A percentile compares a stretch with the other conserved stretches of the same genome.
Conservation (phyloP, 2,888 invertebrate genomes). For the Sturmia bella region DNA sequence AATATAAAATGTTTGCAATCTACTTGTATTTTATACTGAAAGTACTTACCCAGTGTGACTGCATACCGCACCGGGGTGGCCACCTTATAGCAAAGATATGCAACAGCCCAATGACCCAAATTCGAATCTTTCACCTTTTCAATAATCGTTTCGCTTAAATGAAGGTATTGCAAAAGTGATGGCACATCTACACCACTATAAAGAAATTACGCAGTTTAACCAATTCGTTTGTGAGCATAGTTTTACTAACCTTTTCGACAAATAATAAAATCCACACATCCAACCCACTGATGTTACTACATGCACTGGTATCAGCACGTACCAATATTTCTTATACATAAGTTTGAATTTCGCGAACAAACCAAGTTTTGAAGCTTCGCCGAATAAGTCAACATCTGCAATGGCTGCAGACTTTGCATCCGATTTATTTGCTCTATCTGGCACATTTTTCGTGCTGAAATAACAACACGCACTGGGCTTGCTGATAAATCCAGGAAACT, state of each 20-base stretch:
- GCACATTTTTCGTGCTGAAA: constrained; percentile 71
- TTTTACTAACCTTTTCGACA: constrained; percentile 88
- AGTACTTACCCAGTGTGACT: constrained; percentile 90
- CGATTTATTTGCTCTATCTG: constrained; percentile 74
- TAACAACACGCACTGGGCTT: not conserved
- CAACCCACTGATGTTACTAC: constrained; percentile 92
- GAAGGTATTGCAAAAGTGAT: constrained; percentile 88
- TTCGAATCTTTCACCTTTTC: constrained; percentile 89
- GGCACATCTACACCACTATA: constrained; percentile 95
- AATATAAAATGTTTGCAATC: not conserved
- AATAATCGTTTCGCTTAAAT: constrained; percentile 90
- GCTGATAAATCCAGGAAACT: constrained; percentile 22
- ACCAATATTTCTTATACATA: constrained; percentile 98
- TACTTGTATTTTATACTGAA: not conserved
- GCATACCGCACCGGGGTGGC: constrained; percentile 95
- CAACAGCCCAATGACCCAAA: constrained; percentile 94
- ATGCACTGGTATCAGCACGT: constrained; percentile 97
- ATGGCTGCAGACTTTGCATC: constrained; percentile 73
- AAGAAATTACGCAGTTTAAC: not conserved
- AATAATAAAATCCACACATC: constrained; percentile 93
- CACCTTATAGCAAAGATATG: constrained; percentile 96
- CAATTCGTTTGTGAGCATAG: not conserved
- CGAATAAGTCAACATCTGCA: constrained; percentile 76
- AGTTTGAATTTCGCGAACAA: constrained; percentile 92
- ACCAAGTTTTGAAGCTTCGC: constrained; percentile 83